A percentile compares a stretch with the other conserved stretches of the same genome.
These are phyloP conservation scores for Alosa alosa DNA, from an alignment of 2,113 vertebrate species.

Conservation along the genomic window DNA sequence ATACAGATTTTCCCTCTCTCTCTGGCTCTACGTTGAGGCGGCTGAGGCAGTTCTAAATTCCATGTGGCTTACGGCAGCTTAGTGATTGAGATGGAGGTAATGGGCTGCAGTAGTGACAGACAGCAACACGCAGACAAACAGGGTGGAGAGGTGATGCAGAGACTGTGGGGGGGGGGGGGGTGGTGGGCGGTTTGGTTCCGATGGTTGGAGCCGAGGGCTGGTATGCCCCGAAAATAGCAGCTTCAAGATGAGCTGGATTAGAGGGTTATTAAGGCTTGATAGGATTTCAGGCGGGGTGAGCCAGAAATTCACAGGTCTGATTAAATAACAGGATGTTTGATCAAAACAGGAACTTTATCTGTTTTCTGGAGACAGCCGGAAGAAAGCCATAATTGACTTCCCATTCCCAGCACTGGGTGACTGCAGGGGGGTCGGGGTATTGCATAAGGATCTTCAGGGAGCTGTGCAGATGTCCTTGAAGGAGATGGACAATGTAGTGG, in stretches of 20 bases:
- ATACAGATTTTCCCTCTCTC: neutral
- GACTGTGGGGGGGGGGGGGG: neutral
- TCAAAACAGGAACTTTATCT: slow-evolving; percentile 73
- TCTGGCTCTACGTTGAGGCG: neutral
- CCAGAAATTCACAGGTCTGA: slow-evolving; percentile 62
- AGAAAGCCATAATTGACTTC: slow-evolving; percentile 64
- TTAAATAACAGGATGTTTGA: slow-evolving; percentile 75
- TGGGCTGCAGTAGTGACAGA: neutral
- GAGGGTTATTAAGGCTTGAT: neutral
- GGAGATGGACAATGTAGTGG: neutral
- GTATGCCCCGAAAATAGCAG: slow-evolving; percentile 41
- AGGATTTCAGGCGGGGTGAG: slow-evolving; percentile 16
- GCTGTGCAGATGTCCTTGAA: neutral
- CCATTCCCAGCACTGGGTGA: slow-evolving; percentile 48
- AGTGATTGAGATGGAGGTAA: slow-evolving; percentile 8
- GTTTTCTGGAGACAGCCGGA: slow-evolving; percentile 63
- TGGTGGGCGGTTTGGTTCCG: neutral
- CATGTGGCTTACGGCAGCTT: slow-evolving; percentile 4
- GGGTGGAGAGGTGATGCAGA: neutral
- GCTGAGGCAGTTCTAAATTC: neutral
- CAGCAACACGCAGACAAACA: neutral
- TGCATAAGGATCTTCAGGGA: neutral
- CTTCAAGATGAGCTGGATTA: slow-evolving; percentile 67
- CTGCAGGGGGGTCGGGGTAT: slow-evolving; percentile 8
- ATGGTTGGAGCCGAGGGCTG: slow-evolving; percentile 51